phyloP scores from a whole-genome alignment of 2,888 invertebrate species.

The Drosophila anceps region DNA sequence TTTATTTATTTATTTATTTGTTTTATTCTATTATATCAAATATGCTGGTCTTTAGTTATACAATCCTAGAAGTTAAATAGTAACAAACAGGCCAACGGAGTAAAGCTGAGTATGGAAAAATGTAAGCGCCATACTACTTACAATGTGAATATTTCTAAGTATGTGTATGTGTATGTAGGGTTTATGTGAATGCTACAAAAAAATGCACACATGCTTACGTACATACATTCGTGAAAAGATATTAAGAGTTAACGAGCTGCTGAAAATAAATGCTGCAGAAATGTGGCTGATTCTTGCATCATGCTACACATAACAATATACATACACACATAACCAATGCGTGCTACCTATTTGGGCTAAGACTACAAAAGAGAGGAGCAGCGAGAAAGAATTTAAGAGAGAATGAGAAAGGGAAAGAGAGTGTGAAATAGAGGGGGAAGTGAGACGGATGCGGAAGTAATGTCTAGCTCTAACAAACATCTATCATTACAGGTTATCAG shows the following conservation, averaged over 20 bases:
- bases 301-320: slow-evolving; percentile 21
- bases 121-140: no score
- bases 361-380: not conserved
- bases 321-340: not conserved
- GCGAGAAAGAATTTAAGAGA: slow-evolving; percentile 1
- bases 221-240: no score
- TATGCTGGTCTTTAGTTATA: no score
- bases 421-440: not conserved
- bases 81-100: no score
- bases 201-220: not conserved
- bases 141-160: no score
- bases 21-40: no score
- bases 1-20: not conserved
- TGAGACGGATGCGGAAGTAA: slow-evolving; percentile 5
- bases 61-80: no score
- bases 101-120: no score
- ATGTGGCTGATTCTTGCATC: slow-evolving; percentile 65
- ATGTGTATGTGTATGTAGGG: not conserved
- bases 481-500: slow-evolving; percentile 27
- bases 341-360: slow-evolving; percentile 5
- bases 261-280: slow-evolving; percentile 48
- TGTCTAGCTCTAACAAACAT: slow-evolving; percentile 21
- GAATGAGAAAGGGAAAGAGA: not conserved
- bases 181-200: not conserved
- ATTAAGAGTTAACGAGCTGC: not conserved